Percentiles rank a stretch among this genome's conserved stretches.
phyloP scores from a whole-genome alignment of 2,797 vertebrate species.

The Ceyx erithaca region DNA sequence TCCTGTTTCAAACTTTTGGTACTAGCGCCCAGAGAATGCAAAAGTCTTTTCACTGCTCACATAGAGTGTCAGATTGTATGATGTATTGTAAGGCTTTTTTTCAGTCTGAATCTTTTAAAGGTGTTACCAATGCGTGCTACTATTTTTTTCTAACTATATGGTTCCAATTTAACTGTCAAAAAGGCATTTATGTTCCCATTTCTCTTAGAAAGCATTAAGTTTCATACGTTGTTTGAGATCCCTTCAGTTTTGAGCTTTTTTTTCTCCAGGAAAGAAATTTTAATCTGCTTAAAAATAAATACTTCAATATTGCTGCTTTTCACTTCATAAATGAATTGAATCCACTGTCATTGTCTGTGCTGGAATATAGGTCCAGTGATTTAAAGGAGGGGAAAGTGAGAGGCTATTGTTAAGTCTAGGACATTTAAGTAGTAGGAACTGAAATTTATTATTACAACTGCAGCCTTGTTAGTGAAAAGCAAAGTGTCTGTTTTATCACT shows the following conservation, averaged over 20 bases:
- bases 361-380: not conserved
- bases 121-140: constrained; percentile 70
- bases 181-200: constrained; percentile 73
- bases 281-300: constrained; percentile 17
- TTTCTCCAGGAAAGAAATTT: not conserved
- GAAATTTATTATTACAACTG: not conserved
- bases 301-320: not conserved
- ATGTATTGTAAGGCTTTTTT: constrained; percentile 67
- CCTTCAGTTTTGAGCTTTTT: constrained; percentile 6
- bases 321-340: not conserved
- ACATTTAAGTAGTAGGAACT: not conserved
- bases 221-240: constrained; percentile 44
- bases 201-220: constrained; percentile 47
- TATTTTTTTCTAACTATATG: constrained; percentile 70
- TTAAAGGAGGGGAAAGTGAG: not conserved
- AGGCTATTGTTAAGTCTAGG: not conserved
- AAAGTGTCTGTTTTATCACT: not conserved
- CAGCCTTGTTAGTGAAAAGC: not conserved
- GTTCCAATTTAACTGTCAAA: constrained; percentile 78
- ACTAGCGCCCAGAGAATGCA: constrained; percentile 42
- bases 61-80: constrained; percentile 63
- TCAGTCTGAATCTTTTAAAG: constrained; percentile 69
- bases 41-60: constrained; percentile 70
- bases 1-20: constrained; percentile 53
- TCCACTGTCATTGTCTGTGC: not conserved